Evolutionary conservation across 2,797 vertebrate genomes (phyloP), one percentile per base, ranked within the genome.

Genomic region (Onychomys torridus): DNA sequence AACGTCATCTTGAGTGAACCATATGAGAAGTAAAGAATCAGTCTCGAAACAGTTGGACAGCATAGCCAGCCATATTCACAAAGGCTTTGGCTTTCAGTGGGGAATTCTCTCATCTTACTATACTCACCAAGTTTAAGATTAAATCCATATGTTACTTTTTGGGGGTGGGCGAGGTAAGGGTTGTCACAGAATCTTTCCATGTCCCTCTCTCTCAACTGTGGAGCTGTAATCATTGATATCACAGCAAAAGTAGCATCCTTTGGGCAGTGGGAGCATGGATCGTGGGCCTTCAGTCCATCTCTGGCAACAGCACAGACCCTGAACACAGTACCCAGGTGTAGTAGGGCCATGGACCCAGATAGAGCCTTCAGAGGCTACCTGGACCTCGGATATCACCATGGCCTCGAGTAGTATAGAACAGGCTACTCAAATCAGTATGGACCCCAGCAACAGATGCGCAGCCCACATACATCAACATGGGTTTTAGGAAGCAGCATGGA

Each of bases 1-100:
- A 40, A 27, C 37, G 67, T 75, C 67, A 63, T 77, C 89, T 61
- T 4, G 32, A 79, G 49, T 43, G 23, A 5, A 59, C n/a, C 14
- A 46, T 27, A 84, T 23, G 27, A 90, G 32, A 89, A 29, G 63
- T 76, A 95, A 92, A 65, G 14, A 1, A 69, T 40, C 57, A 67
- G 2, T 10, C 37, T 93, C 9, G 49, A 84, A 61, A 49, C 19
- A 85, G 95, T 87, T 34, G 40, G 71, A 17, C 16, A 19, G 5
- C 84, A 91, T 96, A 97, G 94, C 81, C 94, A 98, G 90, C 78
- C 81, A 52, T 97, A 98, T 98, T 98, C 93, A 95, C 93, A 94
- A 71, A 95, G 84, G 96, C 91, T 97, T 85, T 95, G 85, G 97
- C 96, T 97, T 98, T 97, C 88, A 83, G 91, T 97, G 97, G 93